phyloP scores from a whole-genome alignment of 2,797 vertebrate genomes.

The Sebastolobus altivelis region DNA sequence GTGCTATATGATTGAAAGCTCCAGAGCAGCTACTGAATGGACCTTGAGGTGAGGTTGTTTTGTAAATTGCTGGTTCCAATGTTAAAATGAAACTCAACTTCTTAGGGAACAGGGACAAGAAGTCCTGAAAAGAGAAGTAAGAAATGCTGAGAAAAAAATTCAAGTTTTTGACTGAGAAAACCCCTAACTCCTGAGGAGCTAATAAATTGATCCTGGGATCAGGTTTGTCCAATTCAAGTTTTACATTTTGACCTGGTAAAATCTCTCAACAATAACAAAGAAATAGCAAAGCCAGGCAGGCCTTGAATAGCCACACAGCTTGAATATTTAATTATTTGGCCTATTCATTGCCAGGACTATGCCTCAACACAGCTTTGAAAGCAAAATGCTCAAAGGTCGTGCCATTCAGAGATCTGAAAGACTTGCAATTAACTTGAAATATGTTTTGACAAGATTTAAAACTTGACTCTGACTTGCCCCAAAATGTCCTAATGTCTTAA shows the following conservation, averaged over 20 bases:
- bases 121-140: background rate
- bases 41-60: background rate
- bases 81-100: background rate
- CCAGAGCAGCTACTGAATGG: background rate
- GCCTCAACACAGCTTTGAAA: slow-evolving; percentile 1
- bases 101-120: background rate
- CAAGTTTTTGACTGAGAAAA: background rate
- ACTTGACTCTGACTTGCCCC: background rate
- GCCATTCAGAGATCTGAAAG: background rate
- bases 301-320: background rate
- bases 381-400: background rate
- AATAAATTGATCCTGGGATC: background rate
- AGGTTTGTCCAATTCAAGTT: background rate
- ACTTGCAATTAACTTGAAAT: background rate
- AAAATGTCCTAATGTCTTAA: background rate
- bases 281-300: background rate
- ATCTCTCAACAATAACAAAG: background rate
- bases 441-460: background rate
- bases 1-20: background rate
- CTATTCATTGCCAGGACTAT: background rate
- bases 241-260: background rate
- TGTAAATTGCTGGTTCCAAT: background rate
- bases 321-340: background rate
- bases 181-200: background rate
- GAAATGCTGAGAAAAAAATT: background rate